phyloP scores from a whole-genome alignment of 1,140 invertebrate species.

The Lucilia sericata region DNA sequence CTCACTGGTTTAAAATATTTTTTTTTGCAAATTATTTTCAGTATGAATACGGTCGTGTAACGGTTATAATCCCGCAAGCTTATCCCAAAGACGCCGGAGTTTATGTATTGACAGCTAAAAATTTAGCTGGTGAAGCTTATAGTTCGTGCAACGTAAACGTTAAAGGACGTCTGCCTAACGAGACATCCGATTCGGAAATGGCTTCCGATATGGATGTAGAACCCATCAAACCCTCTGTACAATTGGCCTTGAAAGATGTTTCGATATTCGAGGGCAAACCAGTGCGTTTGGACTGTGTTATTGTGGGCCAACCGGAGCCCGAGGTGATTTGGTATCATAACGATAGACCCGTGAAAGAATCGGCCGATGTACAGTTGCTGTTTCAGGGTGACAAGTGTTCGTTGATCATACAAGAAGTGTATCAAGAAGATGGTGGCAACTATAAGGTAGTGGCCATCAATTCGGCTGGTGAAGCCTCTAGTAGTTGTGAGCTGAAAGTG shows the following conservation, averaged over 20 bases:
- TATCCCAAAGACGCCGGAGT: slow-evolving; percentile 79
- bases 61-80: slow-evolving; percentile 77
- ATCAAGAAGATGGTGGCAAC: slow-evolving; percentile 80
- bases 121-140: slow-evolving; percentile 74
- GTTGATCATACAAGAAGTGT: slow-evolving; percentile 80
- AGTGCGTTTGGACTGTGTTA: slow-evolving; percentile 82
- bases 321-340: slow-evolving; percentile 92
- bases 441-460: slow-evolving; percentile 87
- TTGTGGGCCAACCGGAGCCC: slow-evolving; percentile 86
- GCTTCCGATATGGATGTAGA: slow-evolving; percentile 80
- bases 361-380: slow-evolving; percentile 80
- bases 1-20: slow-evolving; percentile 43
- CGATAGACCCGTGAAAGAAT: slow-evolving; percentile 85
- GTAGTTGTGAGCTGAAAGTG: slow-evolving; percentile 76
- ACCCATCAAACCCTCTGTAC: slow-evolving; percentile 79
- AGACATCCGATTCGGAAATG: slow-evolving; percentile 80
- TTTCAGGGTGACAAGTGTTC: slow-evolving; percentile 87
- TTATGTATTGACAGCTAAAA: slow-evolving; percentile 76
- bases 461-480: slow-evolving; percentile 82
- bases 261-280: slow-evolving; percentile 78
- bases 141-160: slow-evolving; percentile 77
- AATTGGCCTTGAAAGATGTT: slow-evolving; percentile 77
- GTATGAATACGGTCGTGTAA: slow-evolving; percentile 73
- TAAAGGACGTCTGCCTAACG: slow-evolving; percentile 77
- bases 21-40: slow-evolving; percentile 67